Conservation (phyloP, 2,113 vertebrate species). For the Ariopsis seemanni region DNA sequence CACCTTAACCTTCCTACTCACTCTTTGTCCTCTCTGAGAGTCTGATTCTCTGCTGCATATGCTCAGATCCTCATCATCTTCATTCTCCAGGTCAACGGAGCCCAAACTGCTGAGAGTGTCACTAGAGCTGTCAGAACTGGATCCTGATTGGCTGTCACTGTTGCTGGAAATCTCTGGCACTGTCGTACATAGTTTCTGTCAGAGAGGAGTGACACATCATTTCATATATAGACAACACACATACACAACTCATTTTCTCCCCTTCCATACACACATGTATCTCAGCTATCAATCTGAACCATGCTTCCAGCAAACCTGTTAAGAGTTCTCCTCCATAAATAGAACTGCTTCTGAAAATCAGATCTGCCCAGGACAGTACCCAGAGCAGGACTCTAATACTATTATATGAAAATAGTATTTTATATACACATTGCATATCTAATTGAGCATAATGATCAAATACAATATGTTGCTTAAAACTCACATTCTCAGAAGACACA, state of each 20-base stretch:
- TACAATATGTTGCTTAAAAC: background rate
- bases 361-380: background rate
- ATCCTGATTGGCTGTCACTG: slow-evolving; percentile 88
- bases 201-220: slow-evolving; percentile 42
- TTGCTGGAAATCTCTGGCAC: slow-evolving; percentile 83
- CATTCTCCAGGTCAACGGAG: slow-evolving; percentile 85
- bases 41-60: slow-evolving; percentile 86
- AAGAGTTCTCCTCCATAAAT: slow-evolving; percentile 11
- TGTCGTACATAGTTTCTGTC: slow-evolving; percentile 82
- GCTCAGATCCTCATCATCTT: slow-evolving; percentile 80
- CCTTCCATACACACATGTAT: background rate
- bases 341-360: slow-evolving; percentile 6
- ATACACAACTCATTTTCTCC: slow-evolving; percentile 10
- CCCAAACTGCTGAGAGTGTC: slow-evolving; percentile 87
- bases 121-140: slow-evolving; percentile 86
- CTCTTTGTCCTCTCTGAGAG: slow-evolving; percentile 78
- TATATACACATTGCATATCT: background rate
- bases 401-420: slow-evolving; percentile 1
- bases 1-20: slow-evolving; percentile 81
- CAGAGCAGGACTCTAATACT: background rate
- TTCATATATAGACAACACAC: background rate
- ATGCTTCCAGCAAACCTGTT: slow-evolving; percentile 27
- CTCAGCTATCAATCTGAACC: slow-evolving; percentile 34
- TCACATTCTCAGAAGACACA: background rate
- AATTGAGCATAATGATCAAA: background rate